Evolutionary conservation across 2,888 invertebrate species (phyloP).

Genomic region (Synanthedon formicaeformis): DNA sequence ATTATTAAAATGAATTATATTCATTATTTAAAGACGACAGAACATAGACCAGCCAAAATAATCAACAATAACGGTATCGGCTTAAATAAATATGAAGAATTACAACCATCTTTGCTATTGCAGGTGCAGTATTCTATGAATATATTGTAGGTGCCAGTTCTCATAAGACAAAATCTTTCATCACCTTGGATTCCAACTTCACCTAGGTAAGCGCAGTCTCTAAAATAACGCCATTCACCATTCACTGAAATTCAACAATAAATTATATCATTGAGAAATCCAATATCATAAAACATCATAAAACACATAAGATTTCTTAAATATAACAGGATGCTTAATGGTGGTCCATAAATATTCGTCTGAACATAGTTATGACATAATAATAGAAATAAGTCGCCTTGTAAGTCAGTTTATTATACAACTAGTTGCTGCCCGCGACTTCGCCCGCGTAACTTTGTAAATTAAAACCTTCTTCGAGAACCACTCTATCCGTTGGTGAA

Average conservation of each 20-base stretch:
- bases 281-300: too few relatives aligned
- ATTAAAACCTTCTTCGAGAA: too few relatives aligned
- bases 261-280: too few relatives aligned
- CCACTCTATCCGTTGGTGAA: too few relatives aligned
- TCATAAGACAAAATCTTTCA: conserved; percentile 90
- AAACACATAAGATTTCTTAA: neutral
- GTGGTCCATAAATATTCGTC: too few relatives aligned
- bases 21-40: conserved; percentile 3
- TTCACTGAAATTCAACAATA: conserved; percentile 67
- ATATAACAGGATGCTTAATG: neutral
- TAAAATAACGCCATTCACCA: conserved; percentile 89
- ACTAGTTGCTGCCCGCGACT: too few relatives aligned
- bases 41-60: conserved; percentile 8
- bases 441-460: too few relatives aligned
- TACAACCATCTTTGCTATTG: conserved; percentile 93
- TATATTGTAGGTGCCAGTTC: conserved; percentile 92
- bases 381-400: too few relatives aligned
- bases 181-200: conserved; percentile 91
- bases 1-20: conserved; percentile 7
- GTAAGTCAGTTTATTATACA: too few relatives aligned
- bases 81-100: conserved; percentile 67
- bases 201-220: conserved; percentile 90
- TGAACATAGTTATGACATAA: too few relatives aligned
- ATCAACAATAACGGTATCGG: conserved; percentile 32
- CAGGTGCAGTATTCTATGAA: conserved; percentile 95